Conservation (phyloP, 2,113 vertebrate genomes). For the Misgurnus anguillicaudatus region DNA sequence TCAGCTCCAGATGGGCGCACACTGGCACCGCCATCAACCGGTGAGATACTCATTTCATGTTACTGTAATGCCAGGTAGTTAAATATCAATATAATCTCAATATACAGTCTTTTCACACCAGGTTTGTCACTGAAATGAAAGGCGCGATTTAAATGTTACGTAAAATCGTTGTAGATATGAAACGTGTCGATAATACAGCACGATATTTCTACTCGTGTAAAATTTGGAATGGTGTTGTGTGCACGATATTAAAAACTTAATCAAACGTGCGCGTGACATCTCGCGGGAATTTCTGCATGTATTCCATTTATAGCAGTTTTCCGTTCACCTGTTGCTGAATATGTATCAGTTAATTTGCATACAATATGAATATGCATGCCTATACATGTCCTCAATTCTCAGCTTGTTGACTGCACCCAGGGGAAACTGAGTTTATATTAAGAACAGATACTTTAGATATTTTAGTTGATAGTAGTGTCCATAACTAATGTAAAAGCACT, state of each 20-base stretch:
- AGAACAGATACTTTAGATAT: not conserved
- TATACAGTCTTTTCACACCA: no score
- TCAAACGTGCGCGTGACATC: not conserved
- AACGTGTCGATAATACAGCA: no score
- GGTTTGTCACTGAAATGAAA: no score
- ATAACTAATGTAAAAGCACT: not conserved
- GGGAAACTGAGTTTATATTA: not conserved
- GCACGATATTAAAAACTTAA: not conserved
- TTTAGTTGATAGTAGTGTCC: no score
- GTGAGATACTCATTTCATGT: not conserved
- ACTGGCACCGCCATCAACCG: conserved; percentile 17
- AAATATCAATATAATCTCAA: no score
- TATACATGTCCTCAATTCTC: conserved; percentile 1
- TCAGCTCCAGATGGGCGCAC: conserved; percentile 55
- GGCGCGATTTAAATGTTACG: no score
- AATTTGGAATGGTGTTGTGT: not conserved
- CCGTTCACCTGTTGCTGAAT: conserved; percentile 33
- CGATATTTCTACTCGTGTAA: not conserved
- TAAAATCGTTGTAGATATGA: no score
- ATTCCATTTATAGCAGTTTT: not conserved
- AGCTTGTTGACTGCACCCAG: not conserved
- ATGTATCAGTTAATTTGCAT: conserved; percentile 33
- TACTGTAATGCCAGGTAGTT: no score
- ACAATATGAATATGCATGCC: conserved; percentile 9
- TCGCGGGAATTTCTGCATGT: not conserved